Base-by-base conservation (phyloP, 2,888 invertebrate species). In the Cyclophora punctaria region DNA sequence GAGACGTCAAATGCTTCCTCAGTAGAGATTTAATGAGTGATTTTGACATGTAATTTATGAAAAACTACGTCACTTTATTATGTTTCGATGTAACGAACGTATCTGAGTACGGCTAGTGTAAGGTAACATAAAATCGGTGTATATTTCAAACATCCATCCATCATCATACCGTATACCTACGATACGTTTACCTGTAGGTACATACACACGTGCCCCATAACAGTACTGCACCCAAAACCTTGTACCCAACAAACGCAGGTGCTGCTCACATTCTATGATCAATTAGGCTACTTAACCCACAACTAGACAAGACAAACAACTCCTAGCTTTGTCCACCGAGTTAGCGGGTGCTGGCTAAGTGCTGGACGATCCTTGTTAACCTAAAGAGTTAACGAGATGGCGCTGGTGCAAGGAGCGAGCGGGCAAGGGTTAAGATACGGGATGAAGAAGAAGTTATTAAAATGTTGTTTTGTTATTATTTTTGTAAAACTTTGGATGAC, bases 281-380 rank as follows among this genome's bases (percentile, higher is more conserved):
- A 86, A 85, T 86, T 86, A 86, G 80, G 63, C 69, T 75, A 83
- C 78, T 84, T 85, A 83, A 79, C 78, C 75, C 56, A 75, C 83
- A 83, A 84, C 83, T 84, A 86, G 86, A 77, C 80, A 78, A 55
- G 60, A 82, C 74, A 84, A 84, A 83, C 82, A 83, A 66, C 74
- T 71, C 78, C 71, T 45, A 64, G 75, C 86, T 87, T 88, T 88
- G 87, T 87, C 85, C 83, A 71, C 78, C 58, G 60, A 58, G 75
- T 87, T 88, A 87, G 71, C 80, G 64, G 51, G 58, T 50, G 47
- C 48, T 55, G 58, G 82, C 86, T 87, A 88, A 88, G 85, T 86
- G 85, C 78, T 78, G 66, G 62, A 66, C 80, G 84, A 85, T 84
- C 82, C 86, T 88, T 80, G 85, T 86, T 87, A 87, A 87, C 79